Evolutionary conservation across 2,797 vertebrate species (phyloP).

Genomic region (Hyperoplus lanceolatus): DNA sequence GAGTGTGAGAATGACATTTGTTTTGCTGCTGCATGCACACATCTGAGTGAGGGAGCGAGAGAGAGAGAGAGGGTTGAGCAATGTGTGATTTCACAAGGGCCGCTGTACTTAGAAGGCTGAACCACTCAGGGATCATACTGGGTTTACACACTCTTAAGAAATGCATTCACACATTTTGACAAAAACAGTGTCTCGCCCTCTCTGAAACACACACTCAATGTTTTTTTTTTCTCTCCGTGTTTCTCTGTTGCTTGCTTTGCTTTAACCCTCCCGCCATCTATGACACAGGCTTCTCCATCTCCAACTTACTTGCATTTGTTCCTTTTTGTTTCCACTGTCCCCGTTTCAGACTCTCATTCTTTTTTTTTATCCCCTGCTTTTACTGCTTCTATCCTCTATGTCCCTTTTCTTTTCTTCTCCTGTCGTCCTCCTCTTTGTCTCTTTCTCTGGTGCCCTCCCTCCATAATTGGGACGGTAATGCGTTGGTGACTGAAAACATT

Average conservation of each 20-base stretch:
- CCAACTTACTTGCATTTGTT: neutral
- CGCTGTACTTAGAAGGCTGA: constrained; percentile 49
- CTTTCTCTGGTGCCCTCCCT: constrained; percentile 34
- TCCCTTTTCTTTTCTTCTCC: constrained; percentile 29
- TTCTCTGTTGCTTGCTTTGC: neutral
- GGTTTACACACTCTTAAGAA: constrained; percentile 34
- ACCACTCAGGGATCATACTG: constrained; percentile 36
- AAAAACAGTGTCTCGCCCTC: neutral
- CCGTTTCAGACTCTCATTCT: constrained; percentile 19
- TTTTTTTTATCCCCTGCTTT: neutral
- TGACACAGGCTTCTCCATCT: constrained; percentile 14
- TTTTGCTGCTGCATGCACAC: constrained; percentile 11
- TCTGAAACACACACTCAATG: neutral
- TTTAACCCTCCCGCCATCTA: constrained; percentile 5
- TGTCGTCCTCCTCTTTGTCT: neutral
- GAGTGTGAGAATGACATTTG: constrained; percentile 37
- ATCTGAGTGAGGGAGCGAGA: constrained; percentile 34
- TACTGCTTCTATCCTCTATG: constrained; percentile 5
- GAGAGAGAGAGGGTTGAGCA: constrained; percentile 12
- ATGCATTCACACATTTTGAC: constrained; percentile 35
- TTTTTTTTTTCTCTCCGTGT: neutral
- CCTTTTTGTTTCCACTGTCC: neutral
- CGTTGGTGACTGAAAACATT: constrained; percentile 64
- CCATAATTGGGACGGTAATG: constrained; percentile 74
- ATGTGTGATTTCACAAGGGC: constrained; percentile 55